Evolutionary conservation across 92 coral and sea anemone genomes (phyloP).

Genomic region (Zoanthus sansibaricus): DNA sequence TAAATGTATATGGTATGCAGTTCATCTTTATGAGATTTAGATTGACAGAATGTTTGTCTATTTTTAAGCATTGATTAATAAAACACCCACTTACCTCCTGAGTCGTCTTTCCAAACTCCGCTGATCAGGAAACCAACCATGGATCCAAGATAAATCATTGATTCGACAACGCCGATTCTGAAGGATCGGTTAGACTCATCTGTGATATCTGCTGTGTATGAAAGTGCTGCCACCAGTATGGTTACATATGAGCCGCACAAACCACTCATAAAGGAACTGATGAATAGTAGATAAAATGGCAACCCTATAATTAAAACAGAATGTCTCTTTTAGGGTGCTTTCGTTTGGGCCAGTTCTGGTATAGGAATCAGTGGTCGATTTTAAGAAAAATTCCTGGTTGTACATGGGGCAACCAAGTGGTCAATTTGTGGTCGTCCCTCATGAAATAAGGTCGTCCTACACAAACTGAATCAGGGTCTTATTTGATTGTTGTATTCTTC

Average conservation of each 20-base stretch:
- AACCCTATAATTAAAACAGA: conserved; percentile 36
- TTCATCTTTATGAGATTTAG: too few species aligned
- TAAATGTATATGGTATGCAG: too few species aligned
- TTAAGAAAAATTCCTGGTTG: too few species aligned
- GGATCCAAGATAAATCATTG: conserved; percentile 51
- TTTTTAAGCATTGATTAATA: background rate
- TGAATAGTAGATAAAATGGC: conserved; percentile 61
- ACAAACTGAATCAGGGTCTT: too few species aligned
- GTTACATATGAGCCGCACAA: conserved; percentile 57
- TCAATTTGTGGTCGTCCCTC: too few species aligned
- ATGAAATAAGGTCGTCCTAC: too few species aligned
- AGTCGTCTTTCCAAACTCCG: conserved; percentile 61
- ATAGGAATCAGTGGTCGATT: too few species aligned
- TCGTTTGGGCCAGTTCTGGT: too few species aligned
- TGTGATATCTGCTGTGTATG: conserved; percentile 62
- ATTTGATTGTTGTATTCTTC: too few species aligned
- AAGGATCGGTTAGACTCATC: conserved; percentile 49
- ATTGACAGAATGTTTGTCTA: too few species aligned
- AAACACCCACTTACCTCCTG: conserved; percentile 36
- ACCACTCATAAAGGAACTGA: conserved; percentile 64
- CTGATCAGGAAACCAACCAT: conserved; percentile 52
- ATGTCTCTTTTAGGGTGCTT: background rate
- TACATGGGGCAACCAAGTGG: too few species aligned
- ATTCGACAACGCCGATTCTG: conserved; percentile 63
- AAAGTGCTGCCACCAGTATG: conserved; percentile 43